phyloP scores from a whole-genome alignment of 2,797 vertebrate species.

The Rhynchonycteris naso region DNA sequence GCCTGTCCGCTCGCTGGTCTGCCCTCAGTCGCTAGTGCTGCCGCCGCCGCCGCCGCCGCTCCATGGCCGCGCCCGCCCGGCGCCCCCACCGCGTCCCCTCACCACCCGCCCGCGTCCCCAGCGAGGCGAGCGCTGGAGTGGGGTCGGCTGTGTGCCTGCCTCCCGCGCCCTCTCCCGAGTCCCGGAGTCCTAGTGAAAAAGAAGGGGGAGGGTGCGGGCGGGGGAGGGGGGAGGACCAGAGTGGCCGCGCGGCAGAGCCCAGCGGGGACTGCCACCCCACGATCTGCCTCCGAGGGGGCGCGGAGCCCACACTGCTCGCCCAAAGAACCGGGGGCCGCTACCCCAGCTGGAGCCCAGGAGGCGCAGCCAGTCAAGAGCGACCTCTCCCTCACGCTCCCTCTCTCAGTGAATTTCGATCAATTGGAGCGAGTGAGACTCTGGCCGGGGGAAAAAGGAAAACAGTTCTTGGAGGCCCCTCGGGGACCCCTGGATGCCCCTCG shows the following conservation, averaged over 20 bases:
- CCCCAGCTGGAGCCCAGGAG: slow-evolving; percentile 7
- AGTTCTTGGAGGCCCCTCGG: slow-evolving; percentile 57
- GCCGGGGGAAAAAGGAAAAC: slow-evolving; percentile 20
- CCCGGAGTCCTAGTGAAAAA: slow-evolving; percentile 69
- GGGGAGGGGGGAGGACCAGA: slow-evolving; percentile 68
- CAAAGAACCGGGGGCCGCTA: not conserved
- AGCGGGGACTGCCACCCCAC: slow-evolving; percentile 69
- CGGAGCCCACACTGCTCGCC: slow-evolving; percentile 6
- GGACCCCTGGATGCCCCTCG: slow-evolving; percentile 24
- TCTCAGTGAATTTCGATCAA: slow-evolving; percentile 45
- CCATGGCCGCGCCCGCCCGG: slow-evolving; percentile 77
- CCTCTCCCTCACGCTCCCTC: slow-evolving; percentile 52
- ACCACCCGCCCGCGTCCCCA: slow-evolving; percentile 68
- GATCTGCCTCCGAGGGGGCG: slow-evolving; percentile 48
- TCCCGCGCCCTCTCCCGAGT: slow-evolving; percentile 74
- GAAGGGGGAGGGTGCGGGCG: slow-evolving; percentile 67
- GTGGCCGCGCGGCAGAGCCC: slow-evolving; percentile 62
- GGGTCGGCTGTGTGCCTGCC: slow-evolving; percentile 74
- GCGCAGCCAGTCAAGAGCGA: not conserved
- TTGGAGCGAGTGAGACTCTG: slow-evolving; percentile 33
- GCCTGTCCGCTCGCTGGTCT: slow-evolving; percentile 45
- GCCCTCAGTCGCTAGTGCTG: slow-evolving; percentile 69
- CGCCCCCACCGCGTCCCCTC: slow-evolving; percentile 61
- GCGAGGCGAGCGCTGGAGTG: slow-evolving; percentile 72
- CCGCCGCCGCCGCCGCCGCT: slow-evolving; percentile 70